Base-by-base conservation (phyloP, 2,888 invertebrate species). In the Epinotia ramella region DNA sequence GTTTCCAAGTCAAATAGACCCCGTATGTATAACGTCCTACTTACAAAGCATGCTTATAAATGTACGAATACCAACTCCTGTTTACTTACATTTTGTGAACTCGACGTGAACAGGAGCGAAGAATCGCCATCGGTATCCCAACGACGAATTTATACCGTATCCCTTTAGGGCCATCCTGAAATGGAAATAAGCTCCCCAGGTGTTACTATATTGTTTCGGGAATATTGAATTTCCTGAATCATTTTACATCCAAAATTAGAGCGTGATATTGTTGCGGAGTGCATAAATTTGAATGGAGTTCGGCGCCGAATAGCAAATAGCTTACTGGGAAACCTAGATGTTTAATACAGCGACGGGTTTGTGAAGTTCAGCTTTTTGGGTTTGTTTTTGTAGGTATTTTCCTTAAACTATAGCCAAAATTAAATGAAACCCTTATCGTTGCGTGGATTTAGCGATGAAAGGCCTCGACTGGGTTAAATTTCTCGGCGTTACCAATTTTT, bases 161-260 rank as follows among this genome's bases (percentile, higher is more conserved):
- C 71, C 76, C 72, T 72, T 53, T 53, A 56, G 72, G 72, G 66
- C 53, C 28, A 71, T 67, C 62, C 53, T 28, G 20, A 62, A 76
- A 76, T 76, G 76, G 76, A 76, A 76, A 76, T 76, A 66, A 67
- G 76, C 72, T 60, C 33, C 71, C 46, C 76, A 76, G 76, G 76
- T 76, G 76, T 76, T 76, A 71, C 76, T 72, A 76, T 76, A 76
- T 76, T 76, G 76, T 76, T 76, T 76, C 66, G 71, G 71, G 72
- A 76, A 76, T 76, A 76, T 76, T 76, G 76, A 76, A 76, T 76
- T 76, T 76, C 76, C 76, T 67, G 75, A 75, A 75, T 76, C 62
- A 72, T 76, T 76, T 76, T 76, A 76, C 76, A 76, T 76, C 67
- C 62, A 67, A 76, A 76, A 76, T 76, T 76, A 76, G 76, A 72